Evolutionary conservation across 2,113 vertebrate species (phyloP), one percentile per base, ranked within the genome.

Genomic region (Nannobrachium achirus): DNA sequence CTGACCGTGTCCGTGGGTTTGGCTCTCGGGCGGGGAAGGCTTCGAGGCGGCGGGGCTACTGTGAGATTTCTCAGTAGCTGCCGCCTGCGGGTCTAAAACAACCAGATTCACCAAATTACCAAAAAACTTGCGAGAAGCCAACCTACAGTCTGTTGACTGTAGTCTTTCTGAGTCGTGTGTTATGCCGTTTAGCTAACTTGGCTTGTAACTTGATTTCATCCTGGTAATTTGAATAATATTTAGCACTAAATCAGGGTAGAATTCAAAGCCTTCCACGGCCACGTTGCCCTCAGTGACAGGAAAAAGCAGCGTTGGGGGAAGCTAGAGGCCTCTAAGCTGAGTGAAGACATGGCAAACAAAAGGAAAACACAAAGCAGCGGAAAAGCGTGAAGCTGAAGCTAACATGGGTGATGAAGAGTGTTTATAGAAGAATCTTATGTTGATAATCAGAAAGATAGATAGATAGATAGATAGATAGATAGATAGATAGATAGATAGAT

Each of bases 41-140:
- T 99, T 98, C 86, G 97, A 96, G 71, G 96, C 96, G 83, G 94
- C 95, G 20, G 98, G 96, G 75, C 95, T 99, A 94, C 97, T 98
- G 88, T 97, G 96, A 86, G 95, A 98, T 95, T 98, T 98, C 93
- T 98, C 97, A 91, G 98, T 96, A 89, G 96, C 94, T 88, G 97
- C 94, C 66, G 95, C 92, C 92, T 96, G 96, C 93, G 93, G 96
- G 86, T 98, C 98, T 97, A 95, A 91, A 93, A 93, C 90, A 93
- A 92, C 85, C 89, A 92, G 67, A 92, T 88, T 88, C 70, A 89
- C 80, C 89, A 87, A 75, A 90, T 91, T 88, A 92, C 76, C 66
- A 86, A 74, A 80, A 71, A 14, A 20, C 49, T 66, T 11, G 20
- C 57, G 25, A 18, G 4, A 16, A 59, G 14, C 66, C 25, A 62